Evolutionary conservation across 2,797 vertebrate species (phyloP).

Genomic region (Mormyrus hasselquistii): DNA sequence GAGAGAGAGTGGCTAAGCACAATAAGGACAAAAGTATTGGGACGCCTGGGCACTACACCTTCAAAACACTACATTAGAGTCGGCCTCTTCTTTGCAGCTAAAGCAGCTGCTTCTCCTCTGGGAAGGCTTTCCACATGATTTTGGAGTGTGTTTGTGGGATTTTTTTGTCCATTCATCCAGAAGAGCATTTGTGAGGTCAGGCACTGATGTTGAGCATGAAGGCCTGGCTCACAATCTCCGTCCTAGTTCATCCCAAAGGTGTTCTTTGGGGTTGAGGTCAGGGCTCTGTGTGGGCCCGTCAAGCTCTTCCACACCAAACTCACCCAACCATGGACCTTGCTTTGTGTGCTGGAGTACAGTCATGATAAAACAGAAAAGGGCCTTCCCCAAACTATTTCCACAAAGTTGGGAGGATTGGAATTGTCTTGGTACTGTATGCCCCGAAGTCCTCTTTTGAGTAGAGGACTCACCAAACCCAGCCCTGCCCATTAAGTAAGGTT

Average conservation of each 20-base stretch:
- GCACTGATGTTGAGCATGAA: background rate
- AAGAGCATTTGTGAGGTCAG: background rate
- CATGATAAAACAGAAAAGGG: background rate
- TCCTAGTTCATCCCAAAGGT: background rate
- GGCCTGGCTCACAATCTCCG: background rate
- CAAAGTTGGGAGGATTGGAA: background rate
- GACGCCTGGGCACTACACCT: background rate
- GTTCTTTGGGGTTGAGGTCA: background rate
- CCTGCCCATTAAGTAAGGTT: background rate
- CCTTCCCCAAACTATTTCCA: background rate
- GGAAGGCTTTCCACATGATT: background rate
- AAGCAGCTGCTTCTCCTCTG: background rate
- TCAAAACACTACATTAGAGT: background rate
- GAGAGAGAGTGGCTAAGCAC: background rate
- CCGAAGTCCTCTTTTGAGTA: background rate
- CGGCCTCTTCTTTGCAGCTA: too few relatives aligned
- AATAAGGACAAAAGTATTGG: background rate
- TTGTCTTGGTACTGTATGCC: background rate
- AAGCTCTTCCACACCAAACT: background rate
- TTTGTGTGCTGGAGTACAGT: background rate
- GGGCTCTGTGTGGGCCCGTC: background rate
- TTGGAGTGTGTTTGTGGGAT: background rate
- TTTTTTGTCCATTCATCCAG: background rate
- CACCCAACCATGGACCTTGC: background rate
- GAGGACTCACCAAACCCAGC: background rate